These are phyloP conservation scores for Archocentrus centrarchus DNA, from an alignment of 2,113 vertebrate species.

Conservation along the genomic window DNA sequence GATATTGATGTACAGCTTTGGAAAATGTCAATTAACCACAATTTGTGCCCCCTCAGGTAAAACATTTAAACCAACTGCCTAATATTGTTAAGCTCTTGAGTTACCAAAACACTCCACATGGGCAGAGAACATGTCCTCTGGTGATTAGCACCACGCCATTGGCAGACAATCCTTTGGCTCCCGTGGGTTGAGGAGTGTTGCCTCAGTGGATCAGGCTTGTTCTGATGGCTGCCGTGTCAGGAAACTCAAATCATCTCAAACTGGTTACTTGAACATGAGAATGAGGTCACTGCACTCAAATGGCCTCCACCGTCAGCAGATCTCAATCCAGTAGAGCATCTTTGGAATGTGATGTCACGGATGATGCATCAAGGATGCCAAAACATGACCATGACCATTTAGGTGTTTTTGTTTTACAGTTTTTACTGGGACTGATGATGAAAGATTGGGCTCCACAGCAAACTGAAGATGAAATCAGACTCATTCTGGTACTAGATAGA, in stretches of 20 bases:
- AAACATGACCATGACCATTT: neutral
- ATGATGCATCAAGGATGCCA: too few species aligned
- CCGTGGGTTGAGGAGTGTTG: neutral
- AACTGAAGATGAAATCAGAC: neutral
- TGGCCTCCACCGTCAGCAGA: too few species aligned
- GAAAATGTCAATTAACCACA: neutral
- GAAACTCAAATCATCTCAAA: too few species aligned
- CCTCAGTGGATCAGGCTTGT: neutral
- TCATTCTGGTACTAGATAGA: neutral
- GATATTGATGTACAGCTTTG: neutral
- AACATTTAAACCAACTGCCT: neutral
- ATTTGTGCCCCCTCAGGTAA: neutral
- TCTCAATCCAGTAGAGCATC: too few species aligned
- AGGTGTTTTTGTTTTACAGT: neutral
- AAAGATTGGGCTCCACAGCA: neutral
- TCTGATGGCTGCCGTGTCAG: neutral
- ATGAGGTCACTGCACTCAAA: too few species aligned
- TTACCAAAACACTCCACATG: neutral
- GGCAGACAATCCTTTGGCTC: neutral
- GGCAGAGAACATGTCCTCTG: neutral
- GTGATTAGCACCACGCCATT: neutral
- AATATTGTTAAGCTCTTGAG: neutral
- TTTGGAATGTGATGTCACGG: too few species aligned
- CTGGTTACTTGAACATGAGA: too few species aligned
- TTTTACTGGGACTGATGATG: neutral